Conservation (phyloP, 2,797 vertebrate genomes). For the Enteromius mattozi region DNA sequence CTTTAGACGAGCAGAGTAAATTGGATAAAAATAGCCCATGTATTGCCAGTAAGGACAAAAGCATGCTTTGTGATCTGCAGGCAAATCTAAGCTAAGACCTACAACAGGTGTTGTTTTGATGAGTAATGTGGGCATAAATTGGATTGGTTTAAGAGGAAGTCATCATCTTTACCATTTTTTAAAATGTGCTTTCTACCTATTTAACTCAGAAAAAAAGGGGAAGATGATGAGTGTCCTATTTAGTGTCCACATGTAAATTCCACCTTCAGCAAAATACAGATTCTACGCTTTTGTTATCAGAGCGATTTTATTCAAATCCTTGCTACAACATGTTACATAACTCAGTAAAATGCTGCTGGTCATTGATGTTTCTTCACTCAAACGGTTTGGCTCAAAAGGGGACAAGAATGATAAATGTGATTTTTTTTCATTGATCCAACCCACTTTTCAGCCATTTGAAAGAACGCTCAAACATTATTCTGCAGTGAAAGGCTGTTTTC, state of each 20-base stretch:
- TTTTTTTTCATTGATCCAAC: slow-evolving; percentile 12
- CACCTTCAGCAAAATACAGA: slow-evolving; percentile 52
- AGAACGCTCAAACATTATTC: not conserved
- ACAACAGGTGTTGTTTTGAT: slow-evolving; percentile 51
- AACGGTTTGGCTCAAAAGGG: slow-evolving; percentile 5
- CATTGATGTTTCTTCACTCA: slow-evolving; percentile 46
- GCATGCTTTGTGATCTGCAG: slow-evolving; percentile 67
- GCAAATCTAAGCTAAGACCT: slow-evolving; percentile 57
- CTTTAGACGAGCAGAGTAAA: slow-evolving; percentile 57
- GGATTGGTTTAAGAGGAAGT: not conserved
- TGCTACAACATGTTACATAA: slow-evolving; percentile 48
- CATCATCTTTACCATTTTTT: not conserved
- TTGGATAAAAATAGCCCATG: slow-evolving; percentile 65
- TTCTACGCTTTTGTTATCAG: slow-evolving; percentile 50
- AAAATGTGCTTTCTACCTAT: not conserved
- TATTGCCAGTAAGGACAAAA: slow-evolving; percentile 69
- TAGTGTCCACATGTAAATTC: slow-evolving; percentile 62
- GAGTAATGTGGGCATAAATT: slow-evolving; percentile 34
- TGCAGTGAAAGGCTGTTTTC: not conserved
- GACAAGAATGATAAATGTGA: not conserved
- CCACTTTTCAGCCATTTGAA: slow-evolving; percentile 15
- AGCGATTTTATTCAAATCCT: slow-evolving; percentile 33
- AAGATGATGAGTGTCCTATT: slow-evolving; percentile 54
- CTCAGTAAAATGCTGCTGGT: slow-evolving; percentile 36
- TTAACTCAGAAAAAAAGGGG: not conserved